Evolutionary conservation across 1,140 invertebrate species (phyloP), one percentile per base, ranked within the genome.

Genomic region (Wiebesia pumilae): DNA sequence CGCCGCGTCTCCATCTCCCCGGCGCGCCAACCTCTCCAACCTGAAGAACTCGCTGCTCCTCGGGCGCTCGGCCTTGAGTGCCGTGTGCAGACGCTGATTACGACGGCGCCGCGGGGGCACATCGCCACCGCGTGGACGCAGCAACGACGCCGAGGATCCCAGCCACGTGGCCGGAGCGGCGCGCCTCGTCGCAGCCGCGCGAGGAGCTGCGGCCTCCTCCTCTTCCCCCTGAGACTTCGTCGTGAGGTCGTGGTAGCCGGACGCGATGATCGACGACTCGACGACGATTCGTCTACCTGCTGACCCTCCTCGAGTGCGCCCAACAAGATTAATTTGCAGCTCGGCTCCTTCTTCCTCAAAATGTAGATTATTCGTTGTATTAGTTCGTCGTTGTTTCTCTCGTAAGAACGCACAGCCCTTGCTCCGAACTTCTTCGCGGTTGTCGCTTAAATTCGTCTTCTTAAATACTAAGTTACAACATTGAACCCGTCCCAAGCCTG

Each of bases 391-490:
- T 69, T 69, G 67, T 1, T 3, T 67, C 2, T 77, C n/a, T 30
- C 16, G 40, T 14, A 12, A 30, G 27, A 30, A 3, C 21, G 3
- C 65, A 10, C 12, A 3, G 6, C n/a, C 33, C 30, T 33, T 7
- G 0, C 30, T 3, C 65, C 30, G 51, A 14, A 10, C 7, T 30
- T 67, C 9, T 30, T 67, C 65, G 65, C 82, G 40, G 85, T 30
- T 78, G 65, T 82, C 24, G 1, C 30, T 54, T 51, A 47, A 81
- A 16, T 84, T 65, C 78, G 81, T 91, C 88, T 90, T 90, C 91
- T 93, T 93, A 93, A 89, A 93, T 90, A 65, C 92, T 93, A 93
- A 91, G 91, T 93, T 93, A 92, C 92, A 91, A 92, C 92, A 93
- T 92, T 91, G 91, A 93, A 93, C 92, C 92, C 88, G 92, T 93